These are phyloP conservation scores for Meandrusa payeni DNA, from an alignment of 2,888 invertebrate species.

Conservation along the genomic window DNA sequence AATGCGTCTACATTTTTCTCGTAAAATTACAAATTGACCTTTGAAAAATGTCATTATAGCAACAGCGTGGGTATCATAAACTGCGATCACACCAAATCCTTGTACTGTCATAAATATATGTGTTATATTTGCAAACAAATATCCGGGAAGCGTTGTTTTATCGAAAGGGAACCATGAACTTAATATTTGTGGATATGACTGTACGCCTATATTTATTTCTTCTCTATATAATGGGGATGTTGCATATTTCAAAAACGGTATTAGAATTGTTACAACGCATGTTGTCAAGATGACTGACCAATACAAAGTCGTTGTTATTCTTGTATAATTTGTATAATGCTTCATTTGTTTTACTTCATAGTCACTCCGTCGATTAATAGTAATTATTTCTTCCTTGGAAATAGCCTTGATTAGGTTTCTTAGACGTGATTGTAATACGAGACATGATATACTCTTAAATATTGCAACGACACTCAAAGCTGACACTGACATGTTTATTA, in stretches of 20 bases:
- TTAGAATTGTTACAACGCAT: slow-evolving; percentile 35
- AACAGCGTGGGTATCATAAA: slow-evolving; percentile 50
- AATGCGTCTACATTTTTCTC: slow-evolving; percentile 41
- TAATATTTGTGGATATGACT: slow-evolving; percentile 51
- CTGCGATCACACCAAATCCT: slow-evolving; percentile 47
- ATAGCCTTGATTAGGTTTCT: slow-evolving; percentile 34
- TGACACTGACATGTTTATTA: slow-evolving; percentile 48
- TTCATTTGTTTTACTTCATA: slow-evolving; percentile 33
- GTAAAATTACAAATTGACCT: slow-evolving; percentile 52
- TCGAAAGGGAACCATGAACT: slow-evolving; percentile 63
- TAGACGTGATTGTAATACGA: slow-evolving; percentile 38
- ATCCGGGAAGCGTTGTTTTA: slow-evolving; percentile 50
- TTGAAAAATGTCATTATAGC: slow-evolving; percentile 56
- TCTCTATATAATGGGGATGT: slow-evolving; percentile 39
- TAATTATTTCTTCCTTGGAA: slow-evolving; percentile 43
- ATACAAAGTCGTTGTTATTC: slow-evolving; percentile 46
- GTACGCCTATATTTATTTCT: slow-evolving; percentile 39
- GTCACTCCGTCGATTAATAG: slow-evolving; percentile 33
- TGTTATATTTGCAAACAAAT: slow-evolving; percentile 38
- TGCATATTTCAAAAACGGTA: slow-evolving; percentile 46
- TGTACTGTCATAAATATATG: slow-evolving; percentile 45
- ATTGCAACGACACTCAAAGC: slow-evolving; percentile 40
- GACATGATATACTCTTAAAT: slow-evolving; percentile 40
- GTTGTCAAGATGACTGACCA: slow-evolving; percentile 48
- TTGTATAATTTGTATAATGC: slow-evolving; percentile 47